Base-by-base conservation (phyloP, 2,888 invertebrate genomes). In the Lissonota sp. region DNA sequence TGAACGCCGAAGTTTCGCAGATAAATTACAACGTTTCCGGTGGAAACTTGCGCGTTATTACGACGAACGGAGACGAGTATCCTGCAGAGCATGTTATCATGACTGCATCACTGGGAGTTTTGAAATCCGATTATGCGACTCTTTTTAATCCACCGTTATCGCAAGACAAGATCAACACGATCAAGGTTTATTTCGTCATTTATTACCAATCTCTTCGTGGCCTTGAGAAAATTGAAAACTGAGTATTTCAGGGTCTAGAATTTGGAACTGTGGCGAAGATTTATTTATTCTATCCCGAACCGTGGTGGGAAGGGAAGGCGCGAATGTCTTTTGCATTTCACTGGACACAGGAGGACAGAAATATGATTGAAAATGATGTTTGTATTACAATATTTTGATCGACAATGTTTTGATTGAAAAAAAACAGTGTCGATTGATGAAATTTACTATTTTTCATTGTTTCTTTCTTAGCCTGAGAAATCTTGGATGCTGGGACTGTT, bases 251-350 rank as follows among this genome's bases (percentile, higher is more conserved):
- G 90, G 93, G 93, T 12, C 90, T 96, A 60, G 94, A 94, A 0
- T 95, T 95, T 85, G 97, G 96, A 0, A 94, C 94, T 0, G 95
- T 95, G 0, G 94, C 95, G 80, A 97, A 97, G 92, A 94, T 97
- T 39, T 94, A 95, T 64, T 85, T 97, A 0, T 93, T 94, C 51
- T 97, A 95, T 89, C 92, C 94, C 0, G 88, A 93, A 6, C 92
- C 93, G 1, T 96, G 96, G 95, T 96, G 96, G 96, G 26, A 74
- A n/a, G 12, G 55, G 14, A 75, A 57, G 66, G n/a, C 51, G 42
- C 37, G 6, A 6, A 39, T 8, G 6, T 49, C 26, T 0, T 94
- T 95, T 81, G 93, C 93, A 74, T 91, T 95, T 37, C 77, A 95
- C 0, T 96, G 95, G 95, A 93, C 92, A 7, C 91, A 94, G 5